A percentile compares a stretch with the other conserved stretches of the same genome.
These are phyloP conservation scores for Iguana delicatissima DNA, from an alignment of 2,797 vertebrate genomes.

Conservation along the genomic window DNA sequence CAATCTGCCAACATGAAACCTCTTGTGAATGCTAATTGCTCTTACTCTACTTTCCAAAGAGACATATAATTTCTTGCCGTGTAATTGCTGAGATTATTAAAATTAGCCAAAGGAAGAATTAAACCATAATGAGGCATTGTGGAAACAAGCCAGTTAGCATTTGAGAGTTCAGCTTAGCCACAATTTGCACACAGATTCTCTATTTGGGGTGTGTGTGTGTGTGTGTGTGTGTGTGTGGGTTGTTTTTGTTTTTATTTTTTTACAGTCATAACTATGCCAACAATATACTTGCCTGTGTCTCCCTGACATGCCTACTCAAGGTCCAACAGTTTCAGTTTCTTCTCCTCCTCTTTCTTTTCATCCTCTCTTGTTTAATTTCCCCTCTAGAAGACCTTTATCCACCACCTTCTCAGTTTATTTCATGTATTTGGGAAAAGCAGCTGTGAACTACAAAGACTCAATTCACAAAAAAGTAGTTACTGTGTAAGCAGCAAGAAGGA, in stretches of 20 bases:
- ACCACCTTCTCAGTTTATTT: neutral
- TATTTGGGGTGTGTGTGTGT: too few species aligned
- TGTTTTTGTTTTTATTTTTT: too few species aligned
- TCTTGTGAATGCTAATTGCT: neutral
- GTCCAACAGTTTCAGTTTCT: neutral
- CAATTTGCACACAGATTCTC: neutral
- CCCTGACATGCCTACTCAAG: neutral
- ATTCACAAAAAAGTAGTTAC: neutral
- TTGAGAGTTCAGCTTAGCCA: neutral
- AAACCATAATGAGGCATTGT: neutral
- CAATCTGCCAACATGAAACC: neutral
- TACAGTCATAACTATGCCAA: too few species aligned
- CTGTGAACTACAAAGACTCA: neutral
- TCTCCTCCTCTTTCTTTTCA: neutral
- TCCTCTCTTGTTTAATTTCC: neutral
- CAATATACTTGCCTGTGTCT: neutral
- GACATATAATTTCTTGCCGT: neutral
- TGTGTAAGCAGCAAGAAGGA: neutral
- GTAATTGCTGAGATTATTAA: neutral
- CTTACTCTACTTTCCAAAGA: neutral
- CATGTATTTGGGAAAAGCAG: neutral
- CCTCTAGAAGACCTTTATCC: neutral
- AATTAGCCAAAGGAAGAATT: neutral
- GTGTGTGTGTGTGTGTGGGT: too few species aligned
- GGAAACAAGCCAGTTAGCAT: neutral